phyloP scores from a whole-genome alignment of 2,113 vertebrate genomes.

The Tachuris rubrigastra region DNA sequence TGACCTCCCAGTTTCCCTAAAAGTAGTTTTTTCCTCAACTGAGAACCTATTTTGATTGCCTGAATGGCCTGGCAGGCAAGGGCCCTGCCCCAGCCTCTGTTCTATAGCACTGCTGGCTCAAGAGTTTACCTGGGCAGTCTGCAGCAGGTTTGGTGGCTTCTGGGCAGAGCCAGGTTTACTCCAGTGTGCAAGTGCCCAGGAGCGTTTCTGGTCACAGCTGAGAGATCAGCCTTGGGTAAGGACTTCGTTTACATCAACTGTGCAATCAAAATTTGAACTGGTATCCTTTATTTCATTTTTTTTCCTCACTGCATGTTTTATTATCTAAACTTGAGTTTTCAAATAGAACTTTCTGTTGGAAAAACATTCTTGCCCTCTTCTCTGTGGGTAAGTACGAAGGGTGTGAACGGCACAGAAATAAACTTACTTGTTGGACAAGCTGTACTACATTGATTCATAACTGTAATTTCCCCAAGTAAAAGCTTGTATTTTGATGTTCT shows the following conservation, averaged over 20 bases:
- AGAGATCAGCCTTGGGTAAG: neutral
- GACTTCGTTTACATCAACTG: neutral
- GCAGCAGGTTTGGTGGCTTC: neutral
- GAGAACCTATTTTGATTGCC: neutral
- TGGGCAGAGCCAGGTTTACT: neutral
- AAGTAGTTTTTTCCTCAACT: neutral
- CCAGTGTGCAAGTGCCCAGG: no score
- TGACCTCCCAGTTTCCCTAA: neutral
- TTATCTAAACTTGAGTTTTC: neutral
- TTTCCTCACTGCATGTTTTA: neutral
- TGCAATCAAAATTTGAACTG: neutral
- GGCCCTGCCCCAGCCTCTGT: neutral
- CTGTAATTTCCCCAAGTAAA: neutral
- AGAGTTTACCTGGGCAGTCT: neutral
- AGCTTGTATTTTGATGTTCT: neutral
- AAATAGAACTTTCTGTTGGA: neutral
- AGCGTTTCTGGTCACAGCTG: neutral
- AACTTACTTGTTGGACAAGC: neutral
- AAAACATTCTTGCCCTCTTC: neutral
- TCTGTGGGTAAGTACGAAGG: neutral
- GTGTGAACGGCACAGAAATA: neutral
- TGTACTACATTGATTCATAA: neutral
- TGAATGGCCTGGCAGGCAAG: neutral
- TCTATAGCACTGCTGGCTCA: neutral
- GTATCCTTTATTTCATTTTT: neutral